A percentile compares a stretch with the other conserved stretches of the same genome.
phyloP scores from a whole-genome alignment of 2,888 invertebrate species.

The Gymnocheta viridis region DNA sequence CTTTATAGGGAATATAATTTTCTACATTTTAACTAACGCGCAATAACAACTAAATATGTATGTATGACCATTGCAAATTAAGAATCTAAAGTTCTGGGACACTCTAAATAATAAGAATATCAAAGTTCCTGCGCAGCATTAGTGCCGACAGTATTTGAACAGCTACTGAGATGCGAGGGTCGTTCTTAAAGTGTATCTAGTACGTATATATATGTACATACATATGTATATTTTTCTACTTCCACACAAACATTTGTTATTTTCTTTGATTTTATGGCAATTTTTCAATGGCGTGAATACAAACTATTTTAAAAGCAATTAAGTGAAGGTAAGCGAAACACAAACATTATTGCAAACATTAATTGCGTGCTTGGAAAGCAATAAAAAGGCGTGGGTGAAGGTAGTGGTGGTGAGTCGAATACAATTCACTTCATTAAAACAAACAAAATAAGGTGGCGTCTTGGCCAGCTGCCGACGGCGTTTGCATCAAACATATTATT shows the following conservation, averaged over 20 bases:
- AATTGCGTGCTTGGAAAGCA: conserved; percentile 54
- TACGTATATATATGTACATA: too few relatives aligned
- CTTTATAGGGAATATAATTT: background rate
- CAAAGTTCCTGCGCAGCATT: background rate
- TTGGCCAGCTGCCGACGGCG: conserved; percentile 56
- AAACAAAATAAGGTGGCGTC: conserved; percentile 57
- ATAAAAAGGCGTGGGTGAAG: conserved; percentile 59
- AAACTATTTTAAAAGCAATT: conserved; percentile 33
- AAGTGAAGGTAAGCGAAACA: background rate
- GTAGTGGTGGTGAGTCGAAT: conserved; percentile 23
- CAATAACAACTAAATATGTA: background rate
- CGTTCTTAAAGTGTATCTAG: background rate
- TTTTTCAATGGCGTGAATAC: conserved; percentile 36
- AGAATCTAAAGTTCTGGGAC: too few relatives aligned
- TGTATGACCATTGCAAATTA: background rate
- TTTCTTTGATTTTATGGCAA: background rate
- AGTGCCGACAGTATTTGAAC: too few relatives aligned
- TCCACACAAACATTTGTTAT: background rate
- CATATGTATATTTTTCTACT: background rate
- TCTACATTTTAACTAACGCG: background rate
- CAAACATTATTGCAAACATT: conserved; percentile 46
- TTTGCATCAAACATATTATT: conserved; percentile 42
- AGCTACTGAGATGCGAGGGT: background rate
- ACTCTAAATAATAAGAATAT: background rate
- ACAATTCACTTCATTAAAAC: conserved; percentile 14